Percentiles rank a stretch among this genome's conserved stretches.
Conservation (phyloP, 2,888 invertebrate species). For the Cerastis rubricosa region DNA sequence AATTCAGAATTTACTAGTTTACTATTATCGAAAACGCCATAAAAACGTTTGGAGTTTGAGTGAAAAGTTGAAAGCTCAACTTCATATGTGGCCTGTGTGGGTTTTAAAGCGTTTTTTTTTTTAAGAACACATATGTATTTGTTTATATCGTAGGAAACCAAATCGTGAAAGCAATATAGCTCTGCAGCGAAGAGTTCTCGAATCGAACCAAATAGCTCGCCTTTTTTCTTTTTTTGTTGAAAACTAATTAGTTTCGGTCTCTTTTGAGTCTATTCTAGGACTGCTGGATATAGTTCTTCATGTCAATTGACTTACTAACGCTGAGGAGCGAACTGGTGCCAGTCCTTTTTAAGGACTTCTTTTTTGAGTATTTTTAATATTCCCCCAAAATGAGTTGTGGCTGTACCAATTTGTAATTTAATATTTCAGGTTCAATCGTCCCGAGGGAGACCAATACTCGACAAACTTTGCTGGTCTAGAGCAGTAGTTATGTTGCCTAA, state of each 20-base stretch:
- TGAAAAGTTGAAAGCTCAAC: neutral
- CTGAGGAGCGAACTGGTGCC: neutral
- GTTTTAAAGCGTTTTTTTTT: neutral
- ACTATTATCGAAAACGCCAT: neutral
- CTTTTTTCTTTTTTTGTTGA: conserved; percentile 48
- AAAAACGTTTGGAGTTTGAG: neutral
- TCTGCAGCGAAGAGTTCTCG: conserved; percentile 60
- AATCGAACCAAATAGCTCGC: conserved; percentile 62
- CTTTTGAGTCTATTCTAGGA: conserved; percentile 39
- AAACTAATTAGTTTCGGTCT: conserved; percentile 63
- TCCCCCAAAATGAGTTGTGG: neutral
- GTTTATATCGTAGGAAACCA: conserved; percentile 6
- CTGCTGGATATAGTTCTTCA: conserved; percentile 29
- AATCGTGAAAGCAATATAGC: conserved; percentile 10
- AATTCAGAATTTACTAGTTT: neutral
- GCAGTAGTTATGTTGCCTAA: too few species aligned
- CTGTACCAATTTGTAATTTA: neutral
- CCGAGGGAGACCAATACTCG: neutral
- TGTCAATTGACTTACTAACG: conserved; percentile 44
- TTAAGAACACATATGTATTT: neutral
- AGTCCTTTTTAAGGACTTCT: neutral
- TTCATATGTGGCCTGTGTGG: neutral
- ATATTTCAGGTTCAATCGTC: neutral
- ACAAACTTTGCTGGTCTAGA: neutral
- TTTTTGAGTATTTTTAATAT: neutral